Evolutionary conservation across 2,113 vertebrate genomes (phyloP).

Genomic region (Cisticola juncidis): DNA sequence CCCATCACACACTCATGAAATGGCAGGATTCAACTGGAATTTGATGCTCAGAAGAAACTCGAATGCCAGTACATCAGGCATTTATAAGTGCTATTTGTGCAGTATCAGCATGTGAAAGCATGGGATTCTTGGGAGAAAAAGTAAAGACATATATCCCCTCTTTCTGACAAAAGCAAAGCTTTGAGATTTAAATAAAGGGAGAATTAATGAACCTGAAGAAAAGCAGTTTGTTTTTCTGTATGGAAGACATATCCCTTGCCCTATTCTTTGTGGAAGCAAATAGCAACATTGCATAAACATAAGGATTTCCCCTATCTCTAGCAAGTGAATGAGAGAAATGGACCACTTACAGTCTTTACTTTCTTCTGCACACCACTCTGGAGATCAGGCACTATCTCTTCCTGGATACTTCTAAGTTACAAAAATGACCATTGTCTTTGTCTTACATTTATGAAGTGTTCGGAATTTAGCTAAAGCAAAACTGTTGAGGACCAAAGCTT

Average conservation of each 20-base stretch:
- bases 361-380: background rate
- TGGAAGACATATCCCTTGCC: background rate
- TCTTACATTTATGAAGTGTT: background rate
- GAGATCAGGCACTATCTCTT: background rate
- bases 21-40: background rate
- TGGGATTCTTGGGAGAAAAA: background rate
- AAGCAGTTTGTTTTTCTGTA: background rate
- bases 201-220: background rate
- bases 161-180: background rate
- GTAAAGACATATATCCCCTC: rapidly evolving
- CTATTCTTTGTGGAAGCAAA: background rate
- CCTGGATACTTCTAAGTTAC: background rate
- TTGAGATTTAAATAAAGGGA: background rate
- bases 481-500: background rate
- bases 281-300: background rate
- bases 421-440: background rate
- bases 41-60: background rate
- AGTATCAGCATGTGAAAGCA: background rate
- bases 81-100: background rate
- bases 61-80: background rate
- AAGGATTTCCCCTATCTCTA: background rate
- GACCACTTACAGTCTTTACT: background rate
- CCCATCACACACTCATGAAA: background rate
- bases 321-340: background rate
- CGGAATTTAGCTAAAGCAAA: background rate